These are phyloP conservation scores for Melipona bicolor DNA, from an alignment of 2,888 invertebrate genomes.

Conservation along the genomic window DNA sequence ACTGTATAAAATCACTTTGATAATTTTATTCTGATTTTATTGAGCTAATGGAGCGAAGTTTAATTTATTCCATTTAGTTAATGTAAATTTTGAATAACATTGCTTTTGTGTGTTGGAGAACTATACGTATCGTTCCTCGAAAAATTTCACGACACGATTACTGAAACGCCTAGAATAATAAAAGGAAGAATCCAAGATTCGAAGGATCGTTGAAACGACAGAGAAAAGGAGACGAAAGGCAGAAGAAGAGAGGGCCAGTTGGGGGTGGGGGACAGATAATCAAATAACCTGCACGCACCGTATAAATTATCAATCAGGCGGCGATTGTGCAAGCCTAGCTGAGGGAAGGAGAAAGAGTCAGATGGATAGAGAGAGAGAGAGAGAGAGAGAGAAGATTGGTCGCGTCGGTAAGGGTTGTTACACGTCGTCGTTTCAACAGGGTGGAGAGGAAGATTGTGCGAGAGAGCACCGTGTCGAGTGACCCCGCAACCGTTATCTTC, in stretches of 20 bases:
- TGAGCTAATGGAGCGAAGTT: no score
- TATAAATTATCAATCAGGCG: conserved; percentile 84
- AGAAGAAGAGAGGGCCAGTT: conserved; percentile 55
- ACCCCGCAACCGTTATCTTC: conserved; percentile 78
- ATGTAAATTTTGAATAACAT: no score
- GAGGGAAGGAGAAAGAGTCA: conserved; percentile 55
- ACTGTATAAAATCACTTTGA: no score
- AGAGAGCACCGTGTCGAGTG: conserved; percentile 71
- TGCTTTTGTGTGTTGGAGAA: no score
- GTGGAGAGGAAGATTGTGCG: conserved; percentile 63
- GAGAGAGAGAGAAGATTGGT: conserved; percentile 50
- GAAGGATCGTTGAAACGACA: not conserved
- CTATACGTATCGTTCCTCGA: no score
- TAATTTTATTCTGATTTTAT: no score
- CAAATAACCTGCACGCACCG: conserved; percentile 84
- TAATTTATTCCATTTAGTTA: no score
- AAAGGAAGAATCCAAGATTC: not conserved
- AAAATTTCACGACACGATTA: no score
- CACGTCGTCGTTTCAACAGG: conserved; percentile 58
- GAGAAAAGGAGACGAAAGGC: conserved; percentile 35
- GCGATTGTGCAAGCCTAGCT: conserved; percentile 82
- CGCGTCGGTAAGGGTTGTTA: conserved; percentile 78
- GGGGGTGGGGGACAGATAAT: conserved; percentile 78
- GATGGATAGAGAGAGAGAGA: not conserved
- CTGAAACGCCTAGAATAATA: not conserved